phyloP scores from a whole-genome alignment of 2,888 invertebrate species.

The Calliopum simillimum region DNA sequence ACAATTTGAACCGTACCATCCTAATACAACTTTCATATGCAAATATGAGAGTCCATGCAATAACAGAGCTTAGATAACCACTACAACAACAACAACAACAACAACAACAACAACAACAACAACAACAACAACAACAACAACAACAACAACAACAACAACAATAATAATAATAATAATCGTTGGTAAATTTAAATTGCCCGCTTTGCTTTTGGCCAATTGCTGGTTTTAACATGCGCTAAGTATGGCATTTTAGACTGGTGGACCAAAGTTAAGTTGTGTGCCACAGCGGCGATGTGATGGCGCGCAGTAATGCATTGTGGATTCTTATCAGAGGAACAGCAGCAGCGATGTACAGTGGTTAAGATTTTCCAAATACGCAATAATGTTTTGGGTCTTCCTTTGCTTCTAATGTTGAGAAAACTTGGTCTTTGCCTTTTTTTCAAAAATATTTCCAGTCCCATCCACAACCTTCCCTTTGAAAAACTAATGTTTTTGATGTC shows the following conservation, averaged over 20 bases:
- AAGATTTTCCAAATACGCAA: no score
- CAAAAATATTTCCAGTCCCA: no score
- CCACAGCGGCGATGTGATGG: conserved; percentile 32
- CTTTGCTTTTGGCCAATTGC: conserved; percentile 45
- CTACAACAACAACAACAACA: conserved; percentile 3
- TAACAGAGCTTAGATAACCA: neutral
- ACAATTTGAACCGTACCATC: neutral
- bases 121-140: neutral
- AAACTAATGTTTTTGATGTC: no score
- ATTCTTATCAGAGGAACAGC: conserved; percentile 1
- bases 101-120: conserved; percentile 6
- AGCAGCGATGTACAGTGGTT: neutral
- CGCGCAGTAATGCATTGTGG: neutral
- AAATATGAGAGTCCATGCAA: neutral
- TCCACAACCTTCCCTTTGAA: no score
- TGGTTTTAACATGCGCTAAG: conserved; percentile 50
- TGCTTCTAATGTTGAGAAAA: no score
- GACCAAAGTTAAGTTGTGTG: conserved; percentile 40
- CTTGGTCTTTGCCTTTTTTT: no score
- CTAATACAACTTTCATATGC: conserved; percentile 9
- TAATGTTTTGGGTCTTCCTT: no score
- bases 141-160: conserved; percentile 15
- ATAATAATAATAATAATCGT: conserved; percentile 16
- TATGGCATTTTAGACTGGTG: conserved; percentile 47
- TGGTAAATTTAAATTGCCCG: conserved; percentile 27